These are phyloP conservation scores for Amblyjoppa fuscipennis DNA, from an alignment of 2,888 invertebrate genomes.

Conservation along the genomic window DNA sequence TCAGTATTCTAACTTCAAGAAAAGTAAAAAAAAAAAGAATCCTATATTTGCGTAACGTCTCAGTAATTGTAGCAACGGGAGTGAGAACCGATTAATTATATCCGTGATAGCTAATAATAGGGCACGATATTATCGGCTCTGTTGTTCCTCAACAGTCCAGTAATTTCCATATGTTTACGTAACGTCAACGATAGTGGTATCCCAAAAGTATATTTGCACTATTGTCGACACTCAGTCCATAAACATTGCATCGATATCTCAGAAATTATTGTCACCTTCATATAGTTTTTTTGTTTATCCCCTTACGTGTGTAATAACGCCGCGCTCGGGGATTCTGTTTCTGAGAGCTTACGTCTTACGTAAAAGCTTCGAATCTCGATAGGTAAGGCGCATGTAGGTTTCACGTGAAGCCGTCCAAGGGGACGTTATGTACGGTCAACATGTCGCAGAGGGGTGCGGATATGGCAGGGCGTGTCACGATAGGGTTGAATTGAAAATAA, in stretches of 20 bases:
- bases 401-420: constrained; percentile 70
- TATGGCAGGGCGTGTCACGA: constrained; percentile 12
- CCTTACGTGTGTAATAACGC: constrained; percentile 16
- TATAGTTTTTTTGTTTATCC: not conserved
- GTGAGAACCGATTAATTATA: not conserved
- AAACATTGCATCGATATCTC: constrained; percentile 5
- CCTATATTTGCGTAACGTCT: not conserved
- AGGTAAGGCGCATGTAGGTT: constrained; percentile 6
- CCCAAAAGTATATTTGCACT: not conserved
- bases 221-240: not conserved
- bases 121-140: constrained; percentile 3
- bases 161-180: constrained; percentile 29
- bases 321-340: constrained; percentile 75
- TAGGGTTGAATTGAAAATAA: constrained; percentile 1
- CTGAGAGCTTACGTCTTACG: constrained; percentile 71
- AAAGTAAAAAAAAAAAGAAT: not conserved
- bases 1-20: too few species aligned
- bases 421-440: constrained; percentile 19
- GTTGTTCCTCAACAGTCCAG: constrained; percentile 23
- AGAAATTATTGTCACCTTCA: not conserved
- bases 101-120: constrained; percentile 3
- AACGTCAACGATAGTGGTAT: constrained; percentile 15
- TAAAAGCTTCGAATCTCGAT: constrained; percentile 67
- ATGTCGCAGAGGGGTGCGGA: constrained; percentile 13
- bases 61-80: not conserved